Evolutionary conservation across 2,888 invertebrate genomes (phyloP).

Genomic region (Cantharis rufa): DNA sequence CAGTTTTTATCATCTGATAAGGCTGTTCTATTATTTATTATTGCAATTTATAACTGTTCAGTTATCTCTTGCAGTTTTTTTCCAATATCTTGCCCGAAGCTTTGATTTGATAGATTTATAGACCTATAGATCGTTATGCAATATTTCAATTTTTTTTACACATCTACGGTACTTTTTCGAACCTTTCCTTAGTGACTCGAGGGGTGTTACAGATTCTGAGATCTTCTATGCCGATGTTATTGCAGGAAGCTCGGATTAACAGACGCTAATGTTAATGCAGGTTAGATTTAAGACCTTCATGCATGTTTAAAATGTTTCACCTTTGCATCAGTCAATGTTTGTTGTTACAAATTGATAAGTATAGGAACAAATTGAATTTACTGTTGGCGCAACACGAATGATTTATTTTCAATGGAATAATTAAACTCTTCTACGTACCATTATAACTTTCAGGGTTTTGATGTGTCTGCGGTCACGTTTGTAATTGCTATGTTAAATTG

Average conservation of each 20-base stretch:
- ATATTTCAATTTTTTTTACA: background rate
- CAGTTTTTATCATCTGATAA: background rate
- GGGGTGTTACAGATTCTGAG: background rate
- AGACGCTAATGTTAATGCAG: background rate
- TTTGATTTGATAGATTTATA: background rate
- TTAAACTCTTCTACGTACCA: constrained; percentile 17
- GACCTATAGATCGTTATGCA: background rate
- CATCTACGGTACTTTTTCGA: background rate
- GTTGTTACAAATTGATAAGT: constrained; percentile 11
- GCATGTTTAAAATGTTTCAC: background rate
- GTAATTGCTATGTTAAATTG: constrained; percentile 24
- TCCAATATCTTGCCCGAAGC: background rate
- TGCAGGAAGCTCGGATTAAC: background rate
- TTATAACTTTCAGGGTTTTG: constrained; percentile 21
- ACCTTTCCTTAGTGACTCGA: background rate
- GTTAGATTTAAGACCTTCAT: background rate
- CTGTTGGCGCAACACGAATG: constrained; percentile 11
- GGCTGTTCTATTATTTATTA: background rate
- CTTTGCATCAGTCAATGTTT: background rate
- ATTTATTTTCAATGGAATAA: constrained; percentile 18
- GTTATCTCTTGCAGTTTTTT: background rate
- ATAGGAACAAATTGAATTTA: background rate
- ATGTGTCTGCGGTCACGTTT: constrained; percentile 24
- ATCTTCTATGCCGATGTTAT: background rate
- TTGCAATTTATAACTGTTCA: background rate